Conservation (phyloP, 2,113 vertebrate genomes). For the Centrocercus urophasianus region DNA sequence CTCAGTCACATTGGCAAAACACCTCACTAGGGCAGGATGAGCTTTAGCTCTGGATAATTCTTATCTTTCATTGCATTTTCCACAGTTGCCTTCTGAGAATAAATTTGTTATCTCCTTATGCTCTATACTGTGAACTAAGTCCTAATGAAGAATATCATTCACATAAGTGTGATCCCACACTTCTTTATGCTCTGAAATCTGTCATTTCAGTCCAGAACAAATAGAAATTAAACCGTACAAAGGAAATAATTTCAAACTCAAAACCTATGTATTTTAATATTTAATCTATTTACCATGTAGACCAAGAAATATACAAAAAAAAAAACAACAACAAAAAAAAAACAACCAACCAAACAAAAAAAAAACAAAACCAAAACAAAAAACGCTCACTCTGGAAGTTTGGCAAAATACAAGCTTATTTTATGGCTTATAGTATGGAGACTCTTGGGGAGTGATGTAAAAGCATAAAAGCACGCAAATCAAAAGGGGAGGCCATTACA, state of each 20-base stretch:
- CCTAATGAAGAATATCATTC: background rate
- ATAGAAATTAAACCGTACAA: background rate
- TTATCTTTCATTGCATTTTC: background rate
- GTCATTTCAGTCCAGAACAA: background rate
- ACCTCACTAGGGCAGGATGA: background rate
- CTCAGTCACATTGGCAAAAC: background rate
- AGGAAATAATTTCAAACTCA: background rate
- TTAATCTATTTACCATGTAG: background rate
- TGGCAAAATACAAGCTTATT: slow-evolving; percentile 7
- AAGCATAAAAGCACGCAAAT: slow-evolving; percentile 19
- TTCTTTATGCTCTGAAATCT: background rate
- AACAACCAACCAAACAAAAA: background rate
- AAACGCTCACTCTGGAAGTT: background rate
- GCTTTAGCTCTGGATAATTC: background rate
- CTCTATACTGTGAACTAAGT: background rate
- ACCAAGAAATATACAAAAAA: background rate
- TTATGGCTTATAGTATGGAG: background rate
- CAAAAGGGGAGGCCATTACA: background rate
- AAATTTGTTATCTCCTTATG: background rate
- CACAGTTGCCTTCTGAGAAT: background rate
- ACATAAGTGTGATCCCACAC: background rate
- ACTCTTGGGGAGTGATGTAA: background rate
- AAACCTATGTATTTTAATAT: slow-evolving; percentile 23
- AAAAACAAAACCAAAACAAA: background rate
- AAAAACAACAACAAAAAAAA: background rate